Conservation (phyloP, 2,797 vertebrate genomes). For the Lepidocolaptes lacrymiger region DNA sequence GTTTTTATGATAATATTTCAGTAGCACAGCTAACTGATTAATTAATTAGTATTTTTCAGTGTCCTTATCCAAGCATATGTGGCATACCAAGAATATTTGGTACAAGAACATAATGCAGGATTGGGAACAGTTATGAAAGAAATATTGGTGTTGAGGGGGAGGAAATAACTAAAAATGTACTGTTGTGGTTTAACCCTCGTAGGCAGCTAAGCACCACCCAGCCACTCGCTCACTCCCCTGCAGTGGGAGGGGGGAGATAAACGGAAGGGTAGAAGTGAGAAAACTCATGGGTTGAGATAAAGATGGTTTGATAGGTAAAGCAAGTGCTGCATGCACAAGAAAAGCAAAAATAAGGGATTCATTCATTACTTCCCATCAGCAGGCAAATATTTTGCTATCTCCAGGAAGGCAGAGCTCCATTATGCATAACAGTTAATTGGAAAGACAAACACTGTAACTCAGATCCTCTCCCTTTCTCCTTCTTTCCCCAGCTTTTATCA, state of each 20-base stretch:
- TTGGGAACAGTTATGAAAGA: slow-evolving; percentile 44
- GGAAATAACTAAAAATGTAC: slow-evolving; percentile 13
- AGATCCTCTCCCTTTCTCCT: neutral
- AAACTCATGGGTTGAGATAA: neutral
- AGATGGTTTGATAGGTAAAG: neutral
- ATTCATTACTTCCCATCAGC: neutral
- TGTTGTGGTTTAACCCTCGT: slow-evolving; percentile 1
- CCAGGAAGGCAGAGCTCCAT: neutral
- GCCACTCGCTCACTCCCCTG: neutral
- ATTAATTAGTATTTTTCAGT: neutral
- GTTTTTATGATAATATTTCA: neutral
- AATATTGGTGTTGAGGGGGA: slow-evolving; percentile 45
- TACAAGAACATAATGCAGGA: slow-evolving; percentile 2
- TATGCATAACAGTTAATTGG: fast-evolving
- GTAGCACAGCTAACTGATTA: neutral
- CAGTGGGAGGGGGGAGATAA: neutral
- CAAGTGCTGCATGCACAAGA: neutral
- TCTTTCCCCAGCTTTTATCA: neutral
- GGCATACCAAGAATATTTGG: slow-evolving; percentile 15
- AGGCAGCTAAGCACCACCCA: slow-evolving; percentile 9
- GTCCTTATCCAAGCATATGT: slow-evolving; percentile 6
- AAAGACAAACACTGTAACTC: neutral
- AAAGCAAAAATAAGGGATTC: neutral
- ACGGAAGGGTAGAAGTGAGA: neutral
- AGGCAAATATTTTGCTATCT: neutral